Evolutionary conservation across 2,797 vertebrate genomes (phyloP), one percentile per base, ranked within the genome.

Genomic region (Adrianichthys oophorus): DNA sequence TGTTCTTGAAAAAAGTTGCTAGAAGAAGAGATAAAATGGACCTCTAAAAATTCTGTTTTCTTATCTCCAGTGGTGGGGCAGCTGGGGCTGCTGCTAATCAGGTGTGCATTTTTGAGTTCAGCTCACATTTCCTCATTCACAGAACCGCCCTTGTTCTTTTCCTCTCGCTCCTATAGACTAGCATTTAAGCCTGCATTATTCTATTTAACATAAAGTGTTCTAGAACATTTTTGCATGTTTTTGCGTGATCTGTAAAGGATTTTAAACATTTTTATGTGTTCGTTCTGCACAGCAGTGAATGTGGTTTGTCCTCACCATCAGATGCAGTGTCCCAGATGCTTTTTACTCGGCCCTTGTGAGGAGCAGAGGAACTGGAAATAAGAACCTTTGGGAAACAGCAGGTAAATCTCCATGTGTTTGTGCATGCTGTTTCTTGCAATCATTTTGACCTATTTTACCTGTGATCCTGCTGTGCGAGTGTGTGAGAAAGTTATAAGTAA

Each of bases 361-460:
- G 53, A 82, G 61, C 70, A 73, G 72, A 79, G 56, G 45, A 59
- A 68, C 72, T 80, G 80, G 73, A 78, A 85, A 68, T 86, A 87
- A 70, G 51, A 68, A 40, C 64, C 75, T 78, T 68, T 15, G 74
- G 73, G 66, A 83, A 81, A 81, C 56, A 43, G 65, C 81, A 84
- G 85, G 89, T 90, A 84, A 74, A 45, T 4, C 24, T 0, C 51
- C 14, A 40, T 45, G 12, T 19, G 37, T 15, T 21, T 49, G 37
- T 46, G 51, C 59, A 41, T 56, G 62, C 41, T 52, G 40, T 42
- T 53, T 73, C 66, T 60, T 72, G 44, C 66, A 57, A 68, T 73
- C 48, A 41, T 47, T 55, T 40, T 61, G 67, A 45, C 68, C 72
- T 64, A 68, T 41, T 78, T 77, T 59, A 64, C 70, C 53, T 72